Evolutionary conservation across 2,797 vertebrate species (phyloP), one percentile per base, ranked within the genome.

Genomic region (Coregonus sp.): DNA sequence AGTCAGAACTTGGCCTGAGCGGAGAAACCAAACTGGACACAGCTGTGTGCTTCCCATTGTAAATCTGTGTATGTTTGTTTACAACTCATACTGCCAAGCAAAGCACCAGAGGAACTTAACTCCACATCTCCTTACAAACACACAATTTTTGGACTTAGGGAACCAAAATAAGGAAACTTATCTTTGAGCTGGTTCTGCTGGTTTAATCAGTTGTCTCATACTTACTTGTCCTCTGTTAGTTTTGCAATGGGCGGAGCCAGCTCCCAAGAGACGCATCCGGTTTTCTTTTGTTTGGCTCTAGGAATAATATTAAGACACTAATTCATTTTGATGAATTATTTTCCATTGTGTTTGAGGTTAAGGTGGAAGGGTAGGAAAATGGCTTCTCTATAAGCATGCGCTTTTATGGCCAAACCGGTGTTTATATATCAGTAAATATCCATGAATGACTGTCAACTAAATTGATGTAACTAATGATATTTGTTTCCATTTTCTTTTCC

Each of bases 41-140:
- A 78, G 70, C 25, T 70, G 67, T 50, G 59, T n/a, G 56, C 68
- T 65, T 74, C 18, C 54, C 75, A 20, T 72, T 75, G 25, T 75
- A 51, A 50, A 50, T 68, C 51, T 33, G 69, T 75, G 31, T 40
- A 54, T 72, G 75, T 84, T 73, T 77, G 63, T 77, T 70, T 83
- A 70, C 73, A 73, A 70, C 16, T 14, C 20, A 12, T 20, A 63
- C 47, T 51, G 73, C 76, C 76, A 73, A 78, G 70, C 73, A 75
- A 16, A 83, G 65, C 71, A 76, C 25, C 31, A 71, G 35, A n/a
- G 16, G 18, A 40, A 47, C 40, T 47, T 47, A 47, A 20, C 50
- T 71, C 69, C 14, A 35, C 72, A 59, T 54, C 70, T 20, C 33
- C 16, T n/a, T 29, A n/a, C 40, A 65, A 14, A 70, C 72, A 70